These are phyloP conservation scores for Sebastes cheni DNA, from an alignment of 2,797 vertebrate genomes.

Conservation along the genomic window DNA sequence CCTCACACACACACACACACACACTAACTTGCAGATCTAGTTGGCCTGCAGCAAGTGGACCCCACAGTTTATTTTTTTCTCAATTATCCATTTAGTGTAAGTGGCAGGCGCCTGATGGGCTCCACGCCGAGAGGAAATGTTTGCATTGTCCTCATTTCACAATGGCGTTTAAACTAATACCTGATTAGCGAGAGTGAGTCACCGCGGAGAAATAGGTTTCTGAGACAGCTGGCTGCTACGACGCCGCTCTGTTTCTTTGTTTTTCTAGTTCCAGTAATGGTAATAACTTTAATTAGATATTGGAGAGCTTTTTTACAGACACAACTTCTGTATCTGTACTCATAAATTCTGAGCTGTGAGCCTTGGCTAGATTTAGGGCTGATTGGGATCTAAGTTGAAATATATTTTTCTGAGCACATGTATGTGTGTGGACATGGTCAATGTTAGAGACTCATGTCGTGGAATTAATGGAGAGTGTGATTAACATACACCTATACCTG, in stretches of 20 bases:
- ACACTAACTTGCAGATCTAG: slow-evolving; percentile 38
- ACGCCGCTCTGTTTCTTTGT: slow-evolving; percentile 21
- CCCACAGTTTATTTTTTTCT: slow-evolving; percentile 85
- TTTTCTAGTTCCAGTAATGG: slow-evolving; percentile 34
- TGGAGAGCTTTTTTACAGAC: neutral
- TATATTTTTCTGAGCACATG: neutral
- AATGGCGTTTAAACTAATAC: slow-evolving; percentile 73
- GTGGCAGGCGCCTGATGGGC: slow-evolving; percentile 79
- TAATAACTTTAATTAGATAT: slow-evolving; percentile 11
- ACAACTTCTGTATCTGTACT: slow-evolving; percentile 3
- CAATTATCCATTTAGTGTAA: slow-evolving; percentile 85
- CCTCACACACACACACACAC: slow-evolving; percentile 22
- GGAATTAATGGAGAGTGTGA: slow-evolving; percentile 6
- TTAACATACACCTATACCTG: neutral
- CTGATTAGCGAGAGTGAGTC: slow-evolving; percentile 64
- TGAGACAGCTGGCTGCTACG: slow-evolving; percentile 18
- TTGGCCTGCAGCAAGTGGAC: slow-evolving; percentile 70
- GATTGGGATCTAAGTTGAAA: neutral
- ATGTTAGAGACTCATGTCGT: neutral
- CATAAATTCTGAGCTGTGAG: neutral
- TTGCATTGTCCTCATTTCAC: slow-evolving; percentile 76
- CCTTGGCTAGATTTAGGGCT: neutral
- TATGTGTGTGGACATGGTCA: neutral
- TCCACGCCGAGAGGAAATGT: slow-evolving; percentile 77
- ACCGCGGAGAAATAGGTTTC: slow-evolving; percentile 23